These are phyloP conservation scores for Phalanger gymnotis DNA, from an alignment of 2,797 vertebrate species.

Conservation along the genomic window DNA sequence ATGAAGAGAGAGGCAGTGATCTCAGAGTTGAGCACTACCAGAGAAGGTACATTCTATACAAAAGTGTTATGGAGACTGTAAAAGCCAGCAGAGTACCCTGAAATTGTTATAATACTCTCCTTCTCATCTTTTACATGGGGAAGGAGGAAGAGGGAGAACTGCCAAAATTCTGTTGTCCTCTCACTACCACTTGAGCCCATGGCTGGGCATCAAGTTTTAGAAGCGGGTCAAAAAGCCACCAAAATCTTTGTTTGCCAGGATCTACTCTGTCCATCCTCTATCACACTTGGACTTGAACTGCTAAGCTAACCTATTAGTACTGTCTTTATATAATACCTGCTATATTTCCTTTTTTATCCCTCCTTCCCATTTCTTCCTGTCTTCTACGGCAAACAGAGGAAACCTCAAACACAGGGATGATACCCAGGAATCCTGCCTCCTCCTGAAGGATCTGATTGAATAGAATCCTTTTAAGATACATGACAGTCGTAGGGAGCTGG, in stretches of 20 bases:
- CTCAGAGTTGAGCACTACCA: background rate
- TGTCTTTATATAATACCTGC: slow-evolving; percentile 41
- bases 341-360: slow-evolving; percentile 14
- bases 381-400: slow-evolving; percentile 43
- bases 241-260: background rate
- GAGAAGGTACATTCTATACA: background rate
- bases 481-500: slow-evolving; percentile 19
- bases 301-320: slow-evolving; percentile 41
- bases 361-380: slow-evolving; percentile 25
- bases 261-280: background rate
- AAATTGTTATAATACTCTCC: background rate
- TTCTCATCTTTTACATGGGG: background rate
- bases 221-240: background rate
- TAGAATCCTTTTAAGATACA: slow-evolving; percentile 45
- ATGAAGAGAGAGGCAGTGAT: background rate
- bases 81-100: background rate
- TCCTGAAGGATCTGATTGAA: slow-evolving; percentile 47
- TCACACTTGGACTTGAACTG: background rate
- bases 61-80: background rate
- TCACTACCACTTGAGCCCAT: background rate
- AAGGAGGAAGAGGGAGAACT: background rate
- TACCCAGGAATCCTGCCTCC: slow-evolving; percentile 17
- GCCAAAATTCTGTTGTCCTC: background rate
- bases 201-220: background rate
- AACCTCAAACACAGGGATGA: slow-evolving; percentile 9